Base-by-base conservation (phyloP, 2,113 vertebrate species). In the Petromus typicus region DNA sequence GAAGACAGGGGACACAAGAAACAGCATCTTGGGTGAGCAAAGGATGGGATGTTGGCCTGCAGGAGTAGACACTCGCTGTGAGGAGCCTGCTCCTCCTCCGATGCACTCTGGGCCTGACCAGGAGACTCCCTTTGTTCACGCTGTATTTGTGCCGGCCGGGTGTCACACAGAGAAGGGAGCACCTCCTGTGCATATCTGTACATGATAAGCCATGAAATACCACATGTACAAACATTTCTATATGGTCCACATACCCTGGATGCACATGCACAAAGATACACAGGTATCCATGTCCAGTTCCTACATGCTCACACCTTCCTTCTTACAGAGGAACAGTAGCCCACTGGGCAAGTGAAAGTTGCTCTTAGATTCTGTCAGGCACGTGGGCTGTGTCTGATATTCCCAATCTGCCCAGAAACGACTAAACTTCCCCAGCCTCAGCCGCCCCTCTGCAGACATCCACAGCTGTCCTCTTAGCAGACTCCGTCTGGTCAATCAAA, bases 381-480 rank as follows among this genome's bases (percentile, higher is more conserved):
- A 48, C 43, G 16, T 2, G 25, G 12, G 18, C 54, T 89, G 88
- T 82, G 67, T 30, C 63, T 73, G 34, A 25, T 27, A 30, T 25
- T 83, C 85, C 73, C 25, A 63, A 64, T 79, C 34, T 94, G 32
- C 80, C 71, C 84, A 51, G 57, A 71, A 75, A 69, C 27, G 75
- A 75, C 43, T 78, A 14, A 83, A 11, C 37, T 78, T n/a, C n/a
- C 61, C 61, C 23, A 40, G 51, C 54, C 51, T 89, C 82, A 86
- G 89, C 73, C 95, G 61, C 69, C 86, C 45, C 18, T 91, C 54
- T 83, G 71, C 95, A 95, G 88, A 90, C 43, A 64, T 11, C 3
- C 78, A 45, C 86, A 96, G 75, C 76, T 93, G 86, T 92, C 86
- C 59, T 56, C 57, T 89, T 18, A 80, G 79, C 34, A 91, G 64